phyloP scores from a whole-genome alignment of 2,888 invertebrate species.

The Cephus pulcher region DNA sequence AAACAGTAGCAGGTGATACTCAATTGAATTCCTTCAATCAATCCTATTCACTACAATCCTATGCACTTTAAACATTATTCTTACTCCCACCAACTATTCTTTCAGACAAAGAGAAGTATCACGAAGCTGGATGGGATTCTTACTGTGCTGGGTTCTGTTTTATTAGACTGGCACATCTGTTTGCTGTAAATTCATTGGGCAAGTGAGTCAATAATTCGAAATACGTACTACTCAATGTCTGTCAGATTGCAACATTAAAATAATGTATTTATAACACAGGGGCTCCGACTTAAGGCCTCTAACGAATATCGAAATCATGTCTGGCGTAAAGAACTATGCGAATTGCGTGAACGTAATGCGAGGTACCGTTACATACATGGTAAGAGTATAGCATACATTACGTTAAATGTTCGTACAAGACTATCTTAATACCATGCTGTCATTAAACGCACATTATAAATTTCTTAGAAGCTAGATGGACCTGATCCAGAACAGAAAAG shows the following conservation, averaged over 20 bases:
- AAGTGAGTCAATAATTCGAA: slow-evolving; percentile 56
- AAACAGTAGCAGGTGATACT: slow-evolving; percentile 7
- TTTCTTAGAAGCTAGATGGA: slow-evolving; percentile 68
- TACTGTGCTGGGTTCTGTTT: slow-evolving; percentile 82
- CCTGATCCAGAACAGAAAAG: slow-evolving; percentile 68
- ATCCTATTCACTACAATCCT: no score
- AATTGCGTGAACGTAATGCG: slow-evolving; percentile 75
- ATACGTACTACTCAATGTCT: no score
- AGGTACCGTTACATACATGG: slow-evolving; percentile 71
- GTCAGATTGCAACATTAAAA: no score
- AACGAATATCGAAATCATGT: slow-evolving; percentile 70
- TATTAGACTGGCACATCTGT: slow-evolving; percentile 74
- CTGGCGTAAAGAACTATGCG: slow-evolving; percentile 66
- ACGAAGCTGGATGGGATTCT: slow-evolving; percentile 89
- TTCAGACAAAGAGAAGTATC: slow-evolving; percentile 62
- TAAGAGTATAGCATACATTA: slow-evolving; percentile 59
- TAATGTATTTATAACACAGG: slow-evolving; percentile 25
- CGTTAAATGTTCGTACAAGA: neutral
- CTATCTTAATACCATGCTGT: neutral
- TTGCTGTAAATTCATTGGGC: slow-evolving; percentile 68
- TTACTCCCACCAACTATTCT: neutral
- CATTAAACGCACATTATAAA: slow-evolving; percentile 20
- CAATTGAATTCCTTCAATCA: no score
- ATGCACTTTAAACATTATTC: no score
- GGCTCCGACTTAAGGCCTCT: slow-evolving; percentile 28